Evolutionary conservation across 1,140 invertebrate species (phyloP).

Genomic region (Nymphalis io): DNA sequence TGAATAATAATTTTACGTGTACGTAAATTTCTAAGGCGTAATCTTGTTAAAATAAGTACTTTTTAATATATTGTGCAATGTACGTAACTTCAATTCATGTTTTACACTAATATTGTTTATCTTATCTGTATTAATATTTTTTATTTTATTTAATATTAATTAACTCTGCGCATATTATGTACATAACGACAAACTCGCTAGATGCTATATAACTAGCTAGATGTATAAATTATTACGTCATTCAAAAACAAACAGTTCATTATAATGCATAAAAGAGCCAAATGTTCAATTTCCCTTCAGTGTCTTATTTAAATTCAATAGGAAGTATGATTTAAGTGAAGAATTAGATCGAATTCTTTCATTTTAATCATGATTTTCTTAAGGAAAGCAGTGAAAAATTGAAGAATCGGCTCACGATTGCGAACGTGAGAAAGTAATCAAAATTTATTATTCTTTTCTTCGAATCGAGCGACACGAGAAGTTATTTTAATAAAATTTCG

Average conservation of each 20-base stretch:
- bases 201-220: no score
- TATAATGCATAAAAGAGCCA: not conserved
- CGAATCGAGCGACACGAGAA: constrained; percentile 63
- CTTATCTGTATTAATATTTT: no score
- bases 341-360: constrained; percentile 52
- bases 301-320: constrained; percentile 31
- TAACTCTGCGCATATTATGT: no score
- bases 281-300: not conserved
- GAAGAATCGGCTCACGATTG: constrained; percentile 71
- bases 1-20: no score
- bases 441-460: constrained; percentile 76
- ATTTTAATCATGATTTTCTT: constrained; percentile 65
- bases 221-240: no score
- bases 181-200: no score
- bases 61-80: no score
- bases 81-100: no score
- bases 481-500: constrained; percentile 54
- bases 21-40: no score
- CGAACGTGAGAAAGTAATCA: constrained; percentile 76
- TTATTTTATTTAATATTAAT: no score
- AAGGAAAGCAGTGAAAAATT: constrained; percentile 62
- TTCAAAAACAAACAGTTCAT: constrained; percentile 15
- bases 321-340: constrained; percentile 38
- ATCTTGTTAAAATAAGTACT: no score
- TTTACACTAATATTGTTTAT: no score